Evolutionary conservation across 2,113 vertebrate species (phyloP).

Genomic region (Chrysemys picta): DNA sequence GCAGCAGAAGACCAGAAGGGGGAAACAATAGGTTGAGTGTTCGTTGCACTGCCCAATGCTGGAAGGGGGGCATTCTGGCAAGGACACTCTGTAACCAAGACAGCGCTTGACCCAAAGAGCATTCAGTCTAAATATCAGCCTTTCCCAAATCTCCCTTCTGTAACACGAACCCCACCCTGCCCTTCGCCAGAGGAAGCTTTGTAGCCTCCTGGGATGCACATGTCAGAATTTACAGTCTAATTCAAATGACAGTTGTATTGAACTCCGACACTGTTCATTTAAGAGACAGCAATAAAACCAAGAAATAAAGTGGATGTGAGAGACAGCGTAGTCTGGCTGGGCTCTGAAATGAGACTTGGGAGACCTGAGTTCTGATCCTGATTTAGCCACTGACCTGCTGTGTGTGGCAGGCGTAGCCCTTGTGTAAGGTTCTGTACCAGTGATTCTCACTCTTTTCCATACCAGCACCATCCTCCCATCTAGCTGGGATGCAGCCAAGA

Average conservation of each 20-base stretch:
- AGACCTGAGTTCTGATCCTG: neutral
- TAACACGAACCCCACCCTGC: neutral
- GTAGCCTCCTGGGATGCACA: neutral
- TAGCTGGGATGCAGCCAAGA: neutral
- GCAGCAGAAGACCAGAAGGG: neutral
- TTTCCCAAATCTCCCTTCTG: neutral
- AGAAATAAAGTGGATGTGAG: neutral
- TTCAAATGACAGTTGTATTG: neutral
- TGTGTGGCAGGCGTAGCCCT: neutral
- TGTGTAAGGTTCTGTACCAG: neutral
- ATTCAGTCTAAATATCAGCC: neutral
- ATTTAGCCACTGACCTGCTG: neutral
- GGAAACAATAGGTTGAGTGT: neutral
- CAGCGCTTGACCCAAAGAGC: neutral
- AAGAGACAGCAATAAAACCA: neutral
- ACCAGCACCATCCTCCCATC: neutral
- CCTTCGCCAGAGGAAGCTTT: neutral
- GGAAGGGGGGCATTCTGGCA: neutral
- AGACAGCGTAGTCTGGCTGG: rapidly evolving
- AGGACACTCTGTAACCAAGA: neutral
- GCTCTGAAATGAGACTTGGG: neutral
- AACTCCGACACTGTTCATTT: neutral
- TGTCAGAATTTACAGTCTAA: neutral
- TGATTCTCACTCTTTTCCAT: neutral
- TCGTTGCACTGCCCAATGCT: neutral